Conservation (phyloP, 1,140 invertebrate species). For the Rhopalosiphum maidis region DNA sequence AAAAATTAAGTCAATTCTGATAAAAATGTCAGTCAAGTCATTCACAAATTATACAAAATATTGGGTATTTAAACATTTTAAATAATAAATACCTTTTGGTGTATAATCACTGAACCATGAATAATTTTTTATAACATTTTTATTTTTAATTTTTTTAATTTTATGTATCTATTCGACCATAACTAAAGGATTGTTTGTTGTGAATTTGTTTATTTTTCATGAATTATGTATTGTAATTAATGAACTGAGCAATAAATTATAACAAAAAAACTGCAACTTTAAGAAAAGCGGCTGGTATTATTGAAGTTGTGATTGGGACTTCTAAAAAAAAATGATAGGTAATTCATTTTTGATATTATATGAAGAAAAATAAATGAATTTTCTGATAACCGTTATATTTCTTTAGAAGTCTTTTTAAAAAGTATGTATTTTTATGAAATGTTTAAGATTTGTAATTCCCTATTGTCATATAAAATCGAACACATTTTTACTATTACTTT, state of each 20-base stretch:
- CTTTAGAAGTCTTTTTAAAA: not conserved
- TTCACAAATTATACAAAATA: not conserved
- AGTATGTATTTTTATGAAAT: not conserved
- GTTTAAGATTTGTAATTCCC: too few relatives aligned
- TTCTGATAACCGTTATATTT: not conserved
- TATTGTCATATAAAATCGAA: too few relatives aligned
- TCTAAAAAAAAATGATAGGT: not conserved
- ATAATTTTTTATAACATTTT: not conserved
- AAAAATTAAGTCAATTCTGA: not conserved
- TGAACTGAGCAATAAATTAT: not conserved
- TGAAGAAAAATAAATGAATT: too few relatives aligned
- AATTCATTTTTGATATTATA: too few relatives aligned
- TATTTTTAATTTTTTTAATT: not conserved
- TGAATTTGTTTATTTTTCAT: not conserved
- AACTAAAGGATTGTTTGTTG: not conserved
- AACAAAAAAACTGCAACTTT: not conserved
- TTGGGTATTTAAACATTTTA: not conserved
- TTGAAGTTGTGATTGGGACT: not conserved
- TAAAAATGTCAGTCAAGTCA: not conserved
- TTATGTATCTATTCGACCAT: not conserved
- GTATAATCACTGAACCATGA: not conserved
- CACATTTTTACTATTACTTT: not conserved
- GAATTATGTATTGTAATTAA: too few relatives aligned
- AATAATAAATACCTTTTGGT: not conserved
- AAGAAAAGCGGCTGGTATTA: not conserved